Base-by-base conservation (phyloP, 1,140 invertebrate species). In the Mactra quadrangularis region DNA sequence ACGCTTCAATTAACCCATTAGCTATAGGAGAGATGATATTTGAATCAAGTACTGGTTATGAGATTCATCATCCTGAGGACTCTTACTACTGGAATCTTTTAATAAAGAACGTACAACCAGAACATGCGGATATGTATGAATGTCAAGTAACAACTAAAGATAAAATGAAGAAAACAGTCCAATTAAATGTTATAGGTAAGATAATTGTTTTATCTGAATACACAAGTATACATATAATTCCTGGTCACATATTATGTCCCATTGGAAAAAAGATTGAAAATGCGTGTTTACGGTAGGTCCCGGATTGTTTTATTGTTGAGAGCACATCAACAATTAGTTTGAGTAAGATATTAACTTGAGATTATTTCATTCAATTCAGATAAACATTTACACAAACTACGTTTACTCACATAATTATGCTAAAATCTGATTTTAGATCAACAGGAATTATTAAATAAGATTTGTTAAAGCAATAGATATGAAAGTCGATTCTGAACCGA, bases 141-240 rank as follows among this genome's bases (percentile, higher is more conserved):
- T 89, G 88, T 81, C 88, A 89, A 66, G 77, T 89, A 50, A 87
- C 83, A 76, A 87, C 88, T 11, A 82, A 76, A 50, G 75, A 82
- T 41, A 82, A 82, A 45, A 71, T 82, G 66, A 82, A 62, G 33
- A 71, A 31, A 53, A 19, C 17, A 4, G 29, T 82, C 35, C 7
- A 47, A 19, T 62, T 82, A 47, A 82, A 82, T 71, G 57, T 82
- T 50, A 4, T 72, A 71, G 78, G 78, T 82, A 60, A 45, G 64
- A 38, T 47, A n/a, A 29, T 13, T 50, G 9, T n/a, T 41, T 41
- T 19, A 66, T 17, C 11, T 41, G n/a, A 19, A 59, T 9, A n/a
- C 25, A 27, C 55, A 59, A 9, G 22, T 22, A 27, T 22, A 59
- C 55, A 59, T 9, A 59, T 59, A 13, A 50, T 13, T n/a, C n/a